A percentile compares a stretch with the other conserved stretches of the same genome.
Conservation (phyloP, 1,140 invertebrate genomes). For the Schlechtendalia chinensis region DNA sequence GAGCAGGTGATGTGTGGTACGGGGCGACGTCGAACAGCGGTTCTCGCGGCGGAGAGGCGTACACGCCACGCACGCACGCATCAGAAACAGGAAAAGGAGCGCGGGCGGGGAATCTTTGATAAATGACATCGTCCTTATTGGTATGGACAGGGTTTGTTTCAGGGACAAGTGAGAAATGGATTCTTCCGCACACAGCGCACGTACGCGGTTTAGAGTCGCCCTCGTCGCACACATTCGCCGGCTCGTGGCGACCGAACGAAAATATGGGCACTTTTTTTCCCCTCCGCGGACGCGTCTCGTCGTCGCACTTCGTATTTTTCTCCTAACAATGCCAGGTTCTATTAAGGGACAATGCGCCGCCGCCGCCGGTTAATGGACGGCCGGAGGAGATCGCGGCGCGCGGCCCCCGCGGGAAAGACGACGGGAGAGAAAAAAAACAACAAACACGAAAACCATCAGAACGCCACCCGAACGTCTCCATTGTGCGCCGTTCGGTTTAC, state of each 20-base stretch:
- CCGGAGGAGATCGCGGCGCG: not conserved
- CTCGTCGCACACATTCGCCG: not conserved
- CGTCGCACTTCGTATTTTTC: not conserved
- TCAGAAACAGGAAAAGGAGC: too few species aligned
- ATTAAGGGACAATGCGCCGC: slow-evolving; percentile 42
- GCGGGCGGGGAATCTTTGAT: slow-evolving; percentile 46
- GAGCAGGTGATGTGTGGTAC: slow-evolving; percentile 41
- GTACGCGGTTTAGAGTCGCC: slow-evolving; percentile 37
- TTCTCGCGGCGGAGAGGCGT: too few species aligned
- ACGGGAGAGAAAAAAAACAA: not conserved
- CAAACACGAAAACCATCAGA: slow-evolving; percentile 34
- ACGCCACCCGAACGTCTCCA: slow-evolving; percentile 32
- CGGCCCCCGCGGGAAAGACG: not conserved
- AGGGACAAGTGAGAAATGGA: slow-evolving; percentile 50
- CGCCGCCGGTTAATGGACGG: slow-evolving; percentile 1
- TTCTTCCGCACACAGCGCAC: slow-evolving; percentile 48
- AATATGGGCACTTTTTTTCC: slow-evolving; percentile 43
- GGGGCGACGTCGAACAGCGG: too few species aligned
- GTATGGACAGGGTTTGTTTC: slow-evolving; percentile 50
- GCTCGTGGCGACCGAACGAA: not conserved
- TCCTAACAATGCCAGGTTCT: slow-evolving; percentile 40
- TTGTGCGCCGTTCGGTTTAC: not conserved
- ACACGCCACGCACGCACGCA: not conserved
- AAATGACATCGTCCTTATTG: slow-evolving; percentile 49
- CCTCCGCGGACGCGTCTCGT: not conserved